Evolutionary conservation across 2,888 invertebrate species (phyloP), one percentile per base, ranked within the genome.

Genomic region (Synanthedon andrenaeformis): DNA sequence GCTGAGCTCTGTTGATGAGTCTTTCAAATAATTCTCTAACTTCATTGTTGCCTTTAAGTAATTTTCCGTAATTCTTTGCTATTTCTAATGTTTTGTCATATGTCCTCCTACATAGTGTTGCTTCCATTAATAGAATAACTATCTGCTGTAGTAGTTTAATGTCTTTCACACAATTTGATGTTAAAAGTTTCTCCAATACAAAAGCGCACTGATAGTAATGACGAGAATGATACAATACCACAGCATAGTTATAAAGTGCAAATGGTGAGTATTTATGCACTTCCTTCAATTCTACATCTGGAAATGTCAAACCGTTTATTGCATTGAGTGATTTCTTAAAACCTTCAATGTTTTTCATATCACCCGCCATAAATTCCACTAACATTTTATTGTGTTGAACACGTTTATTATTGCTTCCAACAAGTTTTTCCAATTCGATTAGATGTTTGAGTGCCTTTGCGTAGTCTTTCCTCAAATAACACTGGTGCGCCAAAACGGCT

Each of bases 321-420:
- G 90, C 86, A 41, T 89, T 89, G 19, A 96, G 80, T 53, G 89
- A 89, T 65, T 92, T 92, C 58, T 92, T 90, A 65, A 96, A 92
- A 53, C 90, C 88, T 54, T 93, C 93, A 12, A 93, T 91, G 65
- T 93, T 92, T 62, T 91, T 93, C 67, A 93, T 89, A 51, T 92
- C 92, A 54, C 89, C 90, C 58, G 91, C 91, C 74, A 92, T 94
- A 76, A 94, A 96, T 69, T 96, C 94, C 0, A 92, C 92, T 0
- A 97, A 92, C 28, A 93, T 92, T 79, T 93, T 94, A 72, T 98
- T 97, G 67, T 96, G 96, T 50, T 90, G 88, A 2, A 95, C 91
- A 70, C 94, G 92, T 57, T 92, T 90, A 76, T 94, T 94, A 56
- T 89, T 89, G 0, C 89, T 89, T 52, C 92, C 85, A 55, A 76